phyloP scores from a whole-genome alignment of 2,888 invertebrate genomes.

The Drosophila stalkeri region DNA sequence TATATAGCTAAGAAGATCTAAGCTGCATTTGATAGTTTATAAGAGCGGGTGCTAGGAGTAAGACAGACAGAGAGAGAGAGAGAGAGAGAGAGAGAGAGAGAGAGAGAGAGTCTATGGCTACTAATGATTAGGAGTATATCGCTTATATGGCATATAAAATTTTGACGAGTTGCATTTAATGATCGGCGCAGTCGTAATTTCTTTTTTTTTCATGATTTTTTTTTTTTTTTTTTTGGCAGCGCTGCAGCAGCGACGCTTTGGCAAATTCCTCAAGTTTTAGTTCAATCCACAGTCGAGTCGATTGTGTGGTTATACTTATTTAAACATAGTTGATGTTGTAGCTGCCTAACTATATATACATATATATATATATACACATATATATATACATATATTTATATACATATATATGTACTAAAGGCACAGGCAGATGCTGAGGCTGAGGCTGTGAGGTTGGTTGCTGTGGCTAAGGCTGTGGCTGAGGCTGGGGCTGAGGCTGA shows the following conservation, averaged over 20 bases:
- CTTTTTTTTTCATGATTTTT: conserved; percentile 35
- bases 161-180: conserved; percentile 47
- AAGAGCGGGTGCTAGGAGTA: conserved; percentile 49
- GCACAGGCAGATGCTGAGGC: conserved; percentile 19
- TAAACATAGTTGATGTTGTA: conserved; percentile 19
- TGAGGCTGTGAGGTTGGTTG: conserved; percentile 18
- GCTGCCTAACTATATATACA: conserved; percentile 30
- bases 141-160: conserved; percentile 45
- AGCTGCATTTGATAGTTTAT: conserved; percentile 37
- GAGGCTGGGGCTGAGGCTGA: conserved; percentile 20
- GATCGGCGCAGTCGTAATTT: conserved; percentile 65
- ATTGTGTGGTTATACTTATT: conserved; percentile 27
- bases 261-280: conserved; percentile 78
- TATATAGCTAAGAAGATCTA: conserved; percentile 43
- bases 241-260: conserved; percentile 80
- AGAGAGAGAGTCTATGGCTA: conserved; percentile 43
- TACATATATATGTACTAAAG: conserved; percentile 6
- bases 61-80: conserved; percentile 23
- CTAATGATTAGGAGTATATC: conserved; percentile 51
- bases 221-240: conserved; percentile 59
- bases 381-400: conserved; percentile 1
- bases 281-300: conserved; percentile 13
- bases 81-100: conserved; percentile 18
- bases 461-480: conserved; percentile 29
- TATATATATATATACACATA: conserved; percentile 4